phyloP scores from a whole-genome alignment of 2,888 invertebrate species.

The Ophonus ardosiacus region DNA sequence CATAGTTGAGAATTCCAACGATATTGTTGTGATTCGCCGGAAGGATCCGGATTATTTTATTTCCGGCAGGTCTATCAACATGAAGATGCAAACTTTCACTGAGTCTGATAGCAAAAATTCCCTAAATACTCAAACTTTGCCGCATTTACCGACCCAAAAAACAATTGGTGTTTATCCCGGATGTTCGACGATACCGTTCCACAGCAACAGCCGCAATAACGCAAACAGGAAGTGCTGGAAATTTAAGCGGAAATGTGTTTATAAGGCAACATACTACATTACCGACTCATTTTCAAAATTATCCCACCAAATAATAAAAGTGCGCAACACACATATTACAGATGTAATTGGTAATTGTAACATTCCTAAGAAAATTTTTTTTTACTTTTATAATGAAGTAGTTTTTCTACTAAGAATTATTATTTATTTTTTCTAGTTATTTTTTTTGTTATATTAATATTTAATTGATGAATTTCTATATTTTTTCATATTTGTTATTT shows the following conservation, averaged over 20 bases:
- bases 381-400: background rate
- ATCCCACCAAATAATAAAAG: background rate
- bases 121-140: conserved; percentile 78
- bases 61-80: conserved; percentile 83
- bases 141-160: conserved; percentile 81
- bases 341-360: conserved; percentile 68
- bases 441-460: too few relatives aligned
- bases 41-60: conserved; percentile 72
- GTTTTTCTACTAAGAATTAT: too few relatives aligned
- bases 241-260: background rate
- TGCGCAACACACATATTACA: conserved; percentile 57
- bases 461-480: too few relatives aligned
- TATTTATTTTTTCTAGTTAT: too few relatives aligned
- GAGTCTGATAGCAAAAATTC: conserved; percentile 77
- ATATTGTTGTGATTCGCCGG: conserved; percentile 80
- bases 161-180: conserved; percentile 77
- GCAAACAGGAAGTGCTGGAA: background rate
- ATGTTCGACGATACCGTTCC: conserved; percentile 80
- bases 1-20: conserved; percentile 78
- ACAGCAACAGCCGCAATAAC: conserved; percentile 42
- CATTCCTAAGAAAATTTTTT: background rate
- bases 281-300: background rate
- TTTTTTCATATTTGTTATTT: too few relatives aligned
- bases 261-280: background rate
- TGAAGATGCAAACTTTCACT: conserved; percentile 88